Conservation (phyloP, 2,888 invertebrate genomes). For the Cantharis nigra region DNA sequence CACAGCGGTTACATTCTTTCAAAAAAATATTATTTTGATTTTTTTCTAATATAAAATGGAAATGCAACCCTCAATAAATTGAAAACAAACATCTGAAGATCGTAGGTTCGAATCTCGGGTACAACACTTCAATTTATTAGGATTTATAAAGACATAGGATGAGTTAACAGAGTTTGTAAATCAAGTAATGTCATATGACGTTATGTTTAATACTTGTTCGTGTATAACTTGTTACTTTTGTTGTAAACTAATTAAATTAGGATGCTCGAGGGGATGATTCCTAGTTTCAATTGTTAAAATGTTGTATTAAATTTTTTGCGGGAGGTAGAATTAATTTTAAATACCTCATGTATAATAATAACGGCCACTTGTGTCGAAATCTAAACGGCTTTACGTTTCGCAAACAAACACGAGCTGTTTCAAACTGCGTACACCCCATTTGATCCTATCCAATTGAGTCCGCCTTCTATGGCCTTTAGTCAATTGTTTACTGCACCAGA, state of each 20-base stretch:
- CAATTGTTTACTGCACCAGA: constrained; percentile 13
- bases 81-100: not conserved
- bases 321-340: not conserved
- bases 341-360: not conserved
- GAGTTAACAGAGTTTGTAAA: not conserved
- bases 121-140: not conserved
- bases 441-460: constrained; percentile 13
- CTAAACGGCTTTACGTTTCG: constrained; percentile 7
- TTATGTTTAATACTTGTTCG: not conserved
- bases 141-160: not conserved
- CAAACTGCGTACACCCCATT: constrained; percentile 23
- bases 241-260: not conserved
- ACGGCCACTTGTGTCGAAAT: constrained; percentile 10
- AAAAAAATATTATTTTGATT: not conserved
- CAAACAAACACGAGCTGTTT: constrained; percentile 10
- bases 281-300: not conserved
- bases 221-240: not conserved
- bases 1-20: not conserved
- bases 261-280: not conserved
- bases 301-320: not conserved
- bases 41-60: not conserved
- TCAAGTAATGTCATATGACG: not conserved
- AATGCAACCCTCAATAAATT: not conserved
- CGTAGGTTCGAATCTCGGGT: too few species aligned
- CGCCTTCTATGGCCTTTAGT: constrained; percentile 5